These are phyloP conservation scores for Laticauda laticaudata DNA, from an alignment of 2,113 vertebrate species.

Conservation along the genomic window DNA sequence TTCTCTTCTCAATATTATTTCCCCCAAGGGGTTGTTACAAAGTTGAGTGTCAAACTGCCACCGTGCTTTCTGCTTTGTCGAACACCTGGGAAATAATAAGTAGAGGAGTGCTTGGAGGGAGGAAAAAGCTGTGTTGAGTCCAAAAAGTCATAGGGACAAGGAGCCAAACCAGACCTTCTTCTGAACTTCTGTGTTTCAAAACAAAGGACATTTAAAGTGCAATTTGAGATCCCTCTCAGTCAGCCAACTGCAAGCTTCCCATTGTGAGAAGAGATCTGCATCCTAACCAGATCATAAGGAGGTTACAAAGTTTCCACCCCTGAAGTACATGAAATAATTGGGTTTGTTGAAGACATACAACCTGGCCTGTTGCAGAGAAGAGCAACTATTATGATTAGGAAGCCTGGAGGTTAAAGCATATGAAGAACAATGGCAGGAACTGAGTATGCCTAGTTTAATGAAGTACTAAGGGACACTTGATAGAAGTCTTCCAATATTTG, in stretches of 20 bases:
- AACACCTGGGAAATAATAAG: not conserved
- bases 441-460: not conserved
- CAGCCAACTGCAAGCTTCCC: not conserved
- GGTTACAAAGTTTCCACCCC: not conserved
- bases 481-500: not conserved
- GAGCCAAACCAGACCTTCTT: not conserved
- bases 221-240: not conserved
- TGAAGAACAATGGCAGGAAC: not conserved
- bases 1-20: not conserved
- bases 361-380: not conserved
- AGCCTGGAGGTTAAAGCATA: not conserved
- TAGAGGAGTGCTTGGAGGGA: not conserved
- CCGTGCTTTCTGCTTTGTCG: not conserved
- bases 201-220: not conserved
- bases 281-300: not conserved
- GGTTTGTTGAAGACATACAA: not conserved
- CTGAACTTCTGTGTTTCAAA: not conserved
- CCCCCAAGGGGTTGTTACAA: not conserved
- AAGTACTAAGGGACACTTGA: not conserved
- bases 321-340: not conserved
- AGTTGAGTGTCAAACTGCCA: not conserved
- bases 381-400: not conserved
- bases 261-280: not conserved
- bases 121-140: not conserved
- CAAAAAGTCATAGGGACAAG: not conserved